These are phyloP conservation scores for Eulemur coronatus DNA, from an alignment of 2,797 vertebrate species.

Conservation along the genomic window DNA sequence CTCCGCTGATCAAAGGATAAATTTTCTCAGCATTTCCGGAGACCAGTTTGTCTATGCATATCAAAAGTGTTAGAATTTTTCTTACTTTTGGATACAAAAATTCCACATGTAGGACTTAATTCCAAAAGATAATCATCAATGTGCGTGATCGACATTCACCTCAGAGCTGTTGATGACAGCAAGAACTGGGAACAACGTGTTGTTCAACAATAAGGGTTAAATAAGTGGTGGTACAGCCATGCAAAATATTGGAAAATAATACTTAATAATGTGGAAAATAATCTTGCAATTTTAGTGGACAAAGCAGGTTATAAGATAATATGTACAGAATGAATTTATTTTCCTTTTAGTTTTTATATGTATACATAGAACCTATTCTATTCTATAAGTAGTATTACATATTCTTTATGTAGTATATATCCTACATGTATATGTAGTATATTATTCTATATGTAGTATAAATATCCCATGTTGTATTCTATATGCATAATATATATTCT, in stretches of 20 bases:
- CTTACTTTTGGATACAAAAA: not conserved
- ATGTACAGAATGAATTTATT: not conserved
- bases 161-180: not conserved
- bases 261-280: not conserved
- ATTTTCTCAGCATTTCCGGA: not conserved
- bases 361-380: not conserved
- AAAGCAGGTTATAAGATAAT: not conserved
- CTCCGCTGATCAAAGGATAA: rapidly evolving
- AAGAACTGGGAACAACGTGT: not conserved
- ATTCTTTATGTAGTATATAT: not conserved
- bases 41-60: not conserved
- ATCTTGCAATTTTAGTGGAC: not conserved
- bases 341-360: not conserved
- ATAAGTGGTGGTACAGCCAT: not conserved
- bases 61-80: not conserved
- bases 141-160: not conserved
- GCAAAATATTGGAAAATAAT: not conserved
- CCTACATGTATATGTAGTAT: not conserved
- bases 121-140: not conserved
- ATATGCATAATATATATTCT: not conserved
- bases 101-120: not conserved
- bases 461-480: not conserved
- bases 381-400: not conserved
- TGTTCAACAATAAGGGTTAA: not conserved
- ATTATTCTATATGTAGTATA: not conserved